Evolutionary conservation across 2,113 vertebrate genomes (phyloP).

Genomic region (Mus musculus): GRCm39 chr4:33984001-33984500

Average conservation of each 20-base stretch:
- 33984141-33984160: no score
- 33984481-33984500: not conserved
- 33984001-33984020: no score
- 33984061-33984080: no score
- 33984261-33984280: not conserved
- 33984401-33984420: not conserved
- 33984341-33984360: not conserved
- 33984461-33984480: not conserved
- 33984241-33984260: not conserved
- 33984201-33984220: conserved; percentile 10
- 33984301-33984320: not conserved
- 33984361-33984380: not conserved
- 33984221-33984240: not conserved
- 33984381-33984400: not conserved
- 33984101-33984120: no score
- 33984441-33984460: not conserved
- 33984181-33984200: no score
- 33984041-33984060: no score
- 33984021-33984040: no score
- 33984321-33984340: not conserved
- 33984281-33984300: not conserved
- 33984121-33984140: no score
- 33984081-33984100: no score
- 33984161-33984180: no score
- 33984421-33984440: not conserved